Base-by-base conservation (phyloP, 2,113 vertebrate genomes). In the Scartelaos histophorus region DNA sequence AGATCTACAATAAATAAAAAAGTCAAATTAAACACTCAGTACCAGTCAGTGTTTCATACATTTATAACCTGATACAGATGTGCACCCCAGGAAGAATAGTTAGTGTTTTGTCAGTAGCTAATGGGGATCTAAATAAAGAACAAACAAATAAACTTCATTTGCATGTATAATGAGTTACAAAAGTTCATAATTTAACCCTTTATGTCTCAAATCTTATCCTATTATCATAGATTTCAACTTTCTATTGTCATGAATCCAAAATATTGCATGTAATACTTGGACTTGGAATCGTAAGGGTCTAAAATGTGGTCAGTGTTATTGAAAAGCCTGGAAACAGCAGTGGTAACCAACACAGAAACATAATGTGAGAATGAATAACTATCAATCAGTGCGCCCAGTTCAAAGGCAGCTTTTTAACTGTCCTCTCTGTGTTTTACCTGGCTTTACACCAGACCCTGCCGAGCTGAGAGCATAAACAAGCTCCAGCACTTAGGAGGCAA, bases 401-500 rank as follows among this genome's bases (percentile, higher is more conserved):
- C 43, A 66, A 46, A 66, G 65, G 43, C 43, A 35, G 65, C 67
- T 70, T 69, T 54, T 69, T 54, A 47, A 62, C 67, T 43, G 65
- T 47, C 65, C 65, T 21, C 61, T 35, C 65, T 47, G 43, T 66
- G 45, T 47, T 66, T 66, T 66, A 66, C 38, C 45, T 82, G 74
- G 57, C 71, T 5, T 13, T 0, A 58, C 60, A 74, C 66, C 78
- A 76, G 71, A 79, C 19, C 45, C 71, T 57, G 57, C 71, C 56
- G 57, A 67, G 61, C 35, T 70, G 58, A 45, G 22, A 57, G 68
- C 21, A 77, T 66, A 85, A 85, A 82, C 78, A 80, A 76, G 57
- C 76, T 70, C 62, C 49, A 47, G 54, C 13, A 17, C 7, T 12
- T 80, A 72, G 57, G 73, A 71, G 61, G 67, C 24, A 38, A 71